Base-by-base conservation (phyloP, 1,140 invertebrate species). In the Drosophila insularis region DNA sequence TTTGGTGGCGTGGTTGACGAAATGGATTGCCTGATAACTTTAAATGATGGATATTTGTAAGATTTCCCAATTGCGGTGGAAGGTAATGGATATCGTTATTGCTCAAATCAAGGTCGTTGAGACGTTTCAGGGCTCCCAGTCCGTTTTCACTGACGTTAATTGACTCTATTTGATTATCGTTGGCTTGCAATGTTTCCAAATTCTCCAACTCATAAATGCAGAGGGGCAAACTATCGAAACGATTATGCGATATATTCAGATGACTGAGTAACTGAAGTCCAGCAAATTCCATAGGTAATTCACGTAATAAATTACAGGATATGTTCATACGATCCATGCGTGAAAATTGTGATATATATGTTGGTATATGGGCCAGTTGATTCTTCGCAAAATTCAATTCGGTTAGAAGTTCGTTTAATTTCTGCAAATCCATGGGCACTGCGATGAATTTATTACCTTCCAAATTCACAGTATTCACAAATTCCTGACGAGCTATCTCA, bases 21-120 rank as follows among this genome's bases (percentile, higher is more conserved):
- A 98, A 98, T 37, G 94, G 94, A 92, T 98, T 98, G 17, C 97
- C 97, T 91, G 94, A 95, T 53, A 98, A 90, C 72, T 94, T 93
- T 60, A 98, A 82, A 31, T 93, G 94, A 0, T 3, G 95, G 32
- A 98, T 90, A 78, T 96, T 95, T 46, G 92, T 95, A 69, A 97
- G 93, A 82, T 95, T 95, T 1, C 97, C 97, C 40, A 98, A 92
- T 82, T 96, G 94, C 0, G 97, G 96, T 39, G 97, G 97, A 37
- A 98, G 94, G 31, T 94, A 91, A 50, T 86, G 90, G 66, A 98
- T 96, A 85, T 95, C 95, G 89, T 98, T 98, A 86, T 98, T 98
- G 39, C 94, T 93, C 10, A 98, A 92, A 93, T 97, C 95, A 27
- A 98, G 92, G 1, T 94, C 94, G 0, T 95, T 94, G 14, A 98